Conservation (phyloP, 2,888 invertebrate genomes). For the Auanema sp. region DNA sequence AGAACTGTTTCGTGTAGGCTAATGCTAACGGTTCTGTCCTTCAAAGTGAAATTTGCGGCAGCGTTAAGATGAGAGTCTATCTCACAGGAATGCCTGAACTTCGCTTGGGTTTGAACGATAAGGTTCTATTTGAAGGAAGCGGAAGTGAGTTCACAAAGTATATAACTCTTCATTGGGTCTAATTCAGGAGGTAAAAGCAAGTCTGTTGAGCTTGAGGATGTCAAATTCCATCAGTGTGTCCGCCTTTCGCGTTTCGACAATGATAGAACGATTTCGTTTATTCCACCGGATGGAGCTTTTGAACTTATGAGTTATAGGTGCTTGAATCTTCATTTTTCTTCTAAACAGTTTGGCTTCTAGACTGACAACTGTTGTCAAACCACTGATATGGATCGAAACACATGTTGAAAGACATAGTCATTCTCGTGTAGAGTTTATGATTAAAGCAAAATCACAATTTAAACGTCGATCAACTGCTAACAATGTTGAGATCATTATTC, state of each 20-base stretch:
- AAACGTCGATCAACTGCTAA: constrained; percentile 96
- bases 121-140: constrained; percentile 92
- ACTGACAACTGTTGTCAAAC: constrained; percentile 74
- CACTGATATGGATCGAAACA: constrained; percentile 97
- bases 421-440: constrained; percentile 97
- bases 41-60: constrained; percentile 94
- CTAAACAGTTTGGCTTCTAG: background rate
- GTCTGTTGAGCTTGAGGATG: constrained; percentile 95
- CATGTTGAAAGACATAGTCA: constrained; percentile 96
- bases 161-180: background rate
- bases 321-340: constrained; percentile 23
- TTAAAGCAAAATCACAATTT: constrained; percentile 97
- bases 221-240: constrained; percentile 98
- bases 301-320: constrained; percentile 76
- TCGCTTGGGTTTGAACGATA: constrained; percentile 92
- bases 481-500: constrained; percentile 94
- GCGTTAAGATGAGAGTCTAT: constrained; percentile 97
- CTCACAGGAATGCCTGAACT: constrained; percentile 97
- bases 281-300: constrained; percentile 98
- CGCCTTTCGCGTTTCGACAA: constrained; percentile 84
- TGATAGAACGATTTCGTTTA: constrained; percentile 86
- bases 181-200: constrained; percentile 83
- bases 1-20: constrained; percentile 68
- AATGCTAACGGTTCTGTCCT: constrained; percentile 95
- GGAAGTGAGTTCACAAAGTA: constrained; percentile 71